Percentiles rank a stretch among this genome's conserved stretches.
phyloP scores from a whole-genome alignment of 2,888 invertebrate genomes.

The Balanococcus diminutus region DNA sequence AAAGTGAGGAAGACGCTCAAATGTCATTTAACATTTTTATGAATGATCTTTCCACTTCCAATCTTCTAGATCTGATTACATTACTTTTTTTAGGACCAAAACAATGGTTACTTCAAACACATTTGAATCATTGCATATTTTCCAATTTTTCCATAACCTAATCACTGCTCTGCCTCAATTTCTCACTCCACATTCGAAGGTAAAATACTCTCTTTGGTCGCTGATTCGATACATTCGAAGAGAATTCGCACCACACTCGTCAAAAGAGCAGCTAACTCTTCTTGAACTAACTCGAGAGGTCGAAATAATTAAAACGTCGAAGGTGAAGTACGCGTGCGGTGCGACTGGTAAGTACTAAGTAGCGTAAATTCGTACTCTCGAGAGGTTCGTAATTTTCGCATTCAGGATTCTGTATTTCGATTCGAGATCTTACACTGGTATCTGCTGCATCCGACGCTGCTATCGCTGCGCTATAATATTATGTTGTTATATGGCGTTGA shows the following conservation, averaged over 20 bases:
- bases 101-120: too few species aligned
- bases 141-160: too few species aligned
- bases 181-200: not conserved
- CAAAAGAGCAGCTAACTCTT: not conserved
- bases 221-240: not conserved
- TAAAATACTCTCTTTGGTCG: not conserved
- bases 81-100: too few species aligned
- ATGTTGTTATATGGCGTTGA: not conserved
- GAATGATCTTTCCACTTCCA: too few species aligned
- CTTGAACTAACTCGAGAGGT: conserved; percentile 30
- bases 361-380: not conserved
- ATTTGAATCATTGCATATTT: too few species aligned
- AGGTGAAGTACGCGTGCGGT: conserved; percentile 32
- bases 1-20: too few species aligned
- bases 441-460: not conserved
- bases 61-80: too few species aligned
- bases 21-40: too few species aligned
- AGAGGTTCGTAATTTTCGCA: not conserved
- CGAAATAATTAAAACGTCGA: conserved; percentile 53
- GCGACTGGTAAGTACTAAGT: too few species aligned
- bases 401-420: not conserved
- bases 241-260: not conserved
- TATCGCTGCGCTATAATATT: not conserved
- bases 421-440: not conserved
- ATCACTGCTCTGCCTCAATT: not conserved